Percentiles rank a stretch among this genome's conserved stretches.
phyloP scores from a whole-genome alignment of 2,113 vertebrate genomes.

The Plectropomus leopardus region DNA sequence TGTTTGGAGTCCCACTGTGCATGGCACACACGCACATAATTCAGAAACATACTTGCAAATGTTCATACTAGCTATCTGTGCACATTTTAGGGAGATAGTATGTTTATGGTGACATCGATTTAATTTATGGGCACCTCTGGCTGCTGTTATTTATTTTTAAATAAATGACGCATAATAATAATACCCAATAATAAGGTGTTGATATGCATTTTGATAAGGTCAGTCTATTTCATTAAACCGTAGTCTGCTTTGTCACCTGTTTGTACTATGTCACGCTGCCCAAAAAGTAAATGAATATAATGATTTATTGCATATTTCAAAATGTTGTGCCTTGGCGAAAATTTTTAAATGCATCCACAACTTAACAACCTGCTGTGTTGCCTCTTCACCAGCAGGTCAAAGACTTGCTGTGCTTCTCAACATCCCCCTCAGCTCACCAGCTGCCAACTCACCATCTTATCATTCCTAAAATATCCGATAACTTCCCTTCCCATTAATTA shows the following conservation, averaged over 20 bases:
- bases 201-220: too few species aligned
- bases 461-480: constrained; percentile 36
- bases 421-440: background rate
- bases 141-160: too few species aligned
- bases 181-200: too few species aligned
- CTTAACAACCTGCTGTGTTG: background rate
- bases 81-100: background rate
- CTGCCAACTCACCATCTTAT: constrained; percentile 4
- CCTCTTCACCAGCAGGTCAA: constrained; percentile 8
- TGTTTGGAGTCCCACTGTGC: constrained; percentile 26
- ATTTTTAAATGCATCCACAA: background rate
- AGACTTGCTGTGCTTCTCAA: background rate
- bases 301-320: background rate
- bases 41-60: constrained; percentile 5
- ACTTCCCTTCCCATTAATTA: constrained; percentile 27
- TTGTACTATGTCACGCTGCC: too few species aligned
- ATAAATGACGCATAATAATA: too few species aligned
- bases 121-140: background rate
- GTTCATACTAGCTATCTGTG: background rate
- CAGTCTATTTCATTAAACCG: too few species aligned
- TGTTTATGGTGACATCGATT: too few species aligned
- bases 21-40: constrained; percentile 1
- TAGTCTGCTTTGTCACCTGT: too few species aligned
- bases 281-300: too few species aligned
- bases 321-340: background rate